Percentiles rank a stretch among this genome's conserved stretches.
These are phyloP conservation scores for Tinea semifulvella DNA, from an alignment of 2,888 invertebrate genomes.

Conservation along the genomic window DNA sequence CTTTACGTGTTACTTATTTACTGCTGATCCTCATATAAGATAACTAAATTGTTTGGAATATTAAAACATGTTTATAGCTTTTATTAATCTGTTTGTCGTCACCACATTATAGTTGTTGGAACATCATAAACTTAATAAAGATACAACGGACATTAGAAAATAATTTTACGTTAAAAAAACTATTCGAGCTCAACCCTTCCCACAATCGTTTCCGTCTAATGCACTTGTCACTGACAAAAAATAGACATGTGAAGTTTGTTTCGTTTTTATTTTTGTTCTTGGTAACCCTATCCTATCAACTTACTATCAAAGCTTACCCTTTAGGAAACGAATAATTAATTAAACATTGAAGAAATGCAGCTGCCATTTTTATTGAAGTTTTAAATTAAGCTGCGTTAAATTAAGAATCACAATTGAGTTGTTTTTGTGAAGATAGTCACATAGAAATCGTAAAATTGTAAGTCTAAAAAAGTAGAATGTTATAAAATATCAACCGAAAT, in stretches of 20 bases:
- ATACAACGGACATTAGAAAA: too few relatives aligned
- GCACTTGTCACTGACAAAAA: constrained; percentile 17
- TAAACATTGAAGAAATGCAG: constrained; percentile 19
- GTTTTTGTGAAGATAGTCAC: too few relatives aligned
- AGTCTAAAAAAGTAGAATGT: too few relatives aligned
- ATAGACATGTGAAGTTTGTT: constrained; percentile 9
- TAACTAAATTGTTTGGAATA: too few relatives aligned
- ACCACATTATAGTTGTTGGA: too few relatives aligned
- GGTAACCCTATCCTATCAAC: constrained; percentile 36
- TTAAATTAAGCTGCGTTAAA: constrained; percentile 1
- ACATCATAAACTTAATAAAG: too few relatives aligned
- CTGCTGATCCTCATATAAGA: too few relatives aligned
- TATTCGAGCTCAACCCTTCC: constrained; percentile 6
- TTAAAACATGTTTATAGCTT: too few relatives aligned
- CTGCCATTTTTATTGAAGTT: constrained; percentile 11
- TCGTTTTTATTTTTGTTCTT: constrained; percentile 10
- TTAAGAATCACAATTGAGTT: neutral
- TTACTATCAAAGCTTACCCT: constrained; percentile 43
- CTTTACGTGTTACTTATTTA: too few relatives aligned
- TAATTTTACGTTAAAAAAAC: neutral
- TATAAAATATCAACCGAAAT: too few relatives aligned
- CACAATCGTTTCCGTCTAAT: constrained; percentile 18
- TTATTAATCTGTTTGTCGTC: too few relatives aligned
- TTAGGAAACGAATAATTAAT: constrained; percentile 43
- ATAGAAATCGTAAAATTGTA: too few relatives aligned